These are phyloP conservation scores for Mastigias papua DNA, from an alignment of 30 jellyfish, hydroid and myxozoan species.

Conservation along the genomic window DNA sequence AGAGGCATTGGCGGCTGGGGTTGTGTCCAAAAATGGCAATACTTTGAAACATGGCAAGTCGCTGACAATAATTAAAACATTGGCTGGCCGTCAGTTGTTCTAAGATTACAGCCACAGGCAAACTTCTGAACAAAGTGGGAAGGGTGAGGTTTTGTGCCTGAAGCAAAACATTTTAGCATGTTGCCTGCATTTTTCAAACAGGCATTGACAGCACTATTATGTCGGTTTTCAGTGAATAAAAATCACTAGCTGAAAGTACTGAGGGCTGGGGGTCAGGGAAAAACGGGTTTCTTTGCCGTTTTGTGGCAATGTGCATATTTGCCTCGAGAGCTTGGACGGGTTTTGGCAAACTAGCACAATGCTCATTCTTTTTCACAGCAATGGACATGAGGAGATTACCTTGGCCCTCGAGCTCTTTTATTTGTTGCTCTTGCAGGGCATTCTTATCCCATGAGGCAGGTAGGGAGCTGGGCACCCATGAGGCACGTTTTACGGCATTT, in stretches of 20 bases:
- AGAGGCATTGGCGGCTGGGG: background rate
- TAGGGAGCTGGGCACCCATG: conserved; percentile 8
- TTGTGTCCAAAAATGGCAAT: background rate
- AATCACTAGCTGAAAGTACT: background rate
- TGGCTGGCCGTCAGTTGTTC: conserved; percentile 52
- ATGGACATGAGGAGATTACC: conserved; percentile 1
- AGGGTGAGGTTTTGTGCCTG: background rate
- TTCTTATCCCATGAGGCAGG: background rate
- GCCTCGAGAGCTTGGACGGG: conserved; percentile 10
- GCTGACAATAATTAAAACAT: conserved; percentile 20
- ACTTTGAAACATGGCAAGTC: conserved; percentile 12
- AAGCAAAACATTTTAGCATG: background rate
- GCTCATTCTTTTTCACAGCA: conserved; percentile 10
- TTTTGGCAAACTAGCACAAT: background rate
- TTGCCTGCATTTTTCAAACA: background rate
- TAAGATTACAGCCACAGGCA: conserved; percentile 20
- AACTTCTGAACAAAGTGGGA: background rate
- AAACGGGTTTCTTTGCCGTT: background rate
- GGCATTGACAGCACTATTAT: background rate
- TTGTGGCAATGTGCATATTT: background rate
- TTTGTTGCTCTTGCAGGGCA: conserved; percentile 2
- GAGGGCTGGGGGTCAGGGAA: background rate
- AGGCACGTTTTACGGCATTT: conserved; percentile 3
- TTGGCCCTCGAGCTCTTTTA: conserved; percentile 23
- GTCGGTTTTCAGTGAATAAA: background rate